Conservation (phyloP, 2,113 vertebrate species). For the Pseudonaja textilis region DNA sequence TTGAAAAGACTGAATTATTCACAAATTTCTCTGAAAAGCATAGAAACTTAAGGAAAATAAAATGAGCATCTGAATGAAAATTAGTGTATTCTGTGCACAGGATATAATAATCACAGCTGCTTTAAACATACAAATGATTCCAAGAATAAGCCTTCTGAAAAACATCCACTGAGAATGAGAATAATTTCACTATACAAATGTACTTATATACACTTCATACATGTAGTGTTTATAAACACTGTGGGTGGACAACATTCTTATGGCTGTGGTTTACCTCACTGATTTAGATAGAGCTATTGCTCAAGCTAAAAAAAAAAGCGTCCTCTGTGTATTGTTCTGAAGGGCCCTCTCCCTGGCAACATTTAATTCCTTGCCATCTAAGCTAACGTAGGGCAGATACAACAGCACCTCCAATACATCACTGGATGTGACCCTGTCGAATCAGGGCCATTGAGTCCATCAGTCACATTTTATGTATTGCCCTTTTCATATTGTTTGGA, state of each 20-base stretch:
- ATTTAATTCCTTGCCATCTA: neutral
- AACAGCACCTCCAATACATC: neutral
- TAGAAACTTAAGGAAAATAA: neutral
- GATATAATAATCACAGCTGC: neutral
- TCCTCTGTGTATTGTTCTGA: neutral
- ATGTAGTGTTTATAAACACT: neutral
- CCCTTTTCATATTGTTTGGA: neutral
- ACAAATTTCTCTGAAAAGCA: neutral
- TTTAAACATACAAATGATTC: neutral
- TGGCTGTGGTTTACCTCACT: neutral
- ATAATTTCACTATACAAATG: neutral
- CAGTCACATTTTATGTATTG: neutral
- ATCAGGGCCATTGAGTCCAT: neutral
- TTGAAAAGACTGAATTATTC: neutral
- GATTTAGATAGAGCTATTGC: neutral
- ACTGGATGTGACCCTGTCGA: neutral
- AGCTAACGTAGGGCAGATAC: neutral
- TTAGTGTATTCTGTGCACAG: neutral
- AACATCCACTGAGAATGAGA: neutral
- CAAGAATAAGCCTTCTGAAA: neutral
- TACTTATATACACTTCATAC: neutral
- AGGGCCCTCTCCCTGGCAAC: neutral
- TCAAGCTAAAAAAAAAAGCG: neutral
- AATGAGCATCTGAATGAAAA: neutral
- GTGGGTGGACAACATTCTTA: neutral